phyloP scores from a whole-genome alignment of 2,888 invertebrate species.

The Oligia fasciuncula region DNA sequence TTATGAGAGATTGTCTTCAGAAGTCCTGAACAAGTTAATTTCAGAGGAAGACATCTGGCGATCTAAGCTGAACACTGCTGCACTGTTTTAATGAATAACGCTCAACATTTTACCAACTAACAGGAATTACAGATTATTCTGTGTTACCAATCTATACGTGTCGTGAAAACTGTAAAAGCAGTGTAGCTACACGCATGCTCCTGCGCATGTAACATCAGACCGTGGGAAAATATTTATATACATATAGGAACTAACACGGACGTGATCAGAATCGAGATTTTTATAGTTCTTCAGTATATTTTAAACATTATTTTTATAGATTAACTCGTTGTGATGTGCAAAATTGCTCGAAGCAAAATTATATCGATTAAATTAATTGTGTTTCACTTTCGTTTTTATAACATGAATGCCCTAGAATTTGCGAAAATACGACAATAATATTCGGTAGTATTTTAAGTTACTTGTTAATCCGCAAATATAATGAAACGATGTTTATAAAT shows the following conservation, averaged over 20 bases:
- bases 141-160: slow-evolving; percentile 7
- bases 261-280: slow-evolving; percentile 16
- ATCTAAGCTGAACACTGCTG: neutral
- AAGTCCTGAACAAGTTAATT: neutral
- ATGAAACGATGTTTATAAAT: slow-evolving; percentile 39
- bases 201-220: slow-evolving; percentile 16
- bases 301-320: slow-evolving; percentile 40
- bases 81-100: neutral
- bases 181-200: slow-evolving; percentile 25
- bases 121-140: neutral
- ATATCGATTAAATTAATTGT: slow-evolving; percentile 17
- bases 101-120: neutral
- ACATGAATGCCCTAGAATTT: slow-evolving; percentile 38
- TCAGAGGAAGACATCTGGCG: neutral
- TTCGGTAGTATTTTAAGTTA: slow-evolving; percentile 2
- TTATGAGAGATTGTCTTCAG: neutral
- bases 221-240: slow-evolving; percentile 44
- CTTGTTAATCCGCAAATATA: slow-evolving; percentile 15
- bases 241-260: slow-evolving; percentile 16
- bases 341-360: slow-evolving; percentile 27
- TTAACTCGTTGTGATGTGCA: slow-evolving; percentile 10
- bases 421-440: slow-evolving; percentile 8
- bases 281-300: slow-evolving; percentile 25
- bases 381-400: slow-evolving; percentile 35
- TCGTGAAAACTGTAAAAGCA: slow-evolving; percentile 34